Base-by-base conservation (phyloP, 2,888 invertebrate species). In the Drosophila setosimentum region DNA sequence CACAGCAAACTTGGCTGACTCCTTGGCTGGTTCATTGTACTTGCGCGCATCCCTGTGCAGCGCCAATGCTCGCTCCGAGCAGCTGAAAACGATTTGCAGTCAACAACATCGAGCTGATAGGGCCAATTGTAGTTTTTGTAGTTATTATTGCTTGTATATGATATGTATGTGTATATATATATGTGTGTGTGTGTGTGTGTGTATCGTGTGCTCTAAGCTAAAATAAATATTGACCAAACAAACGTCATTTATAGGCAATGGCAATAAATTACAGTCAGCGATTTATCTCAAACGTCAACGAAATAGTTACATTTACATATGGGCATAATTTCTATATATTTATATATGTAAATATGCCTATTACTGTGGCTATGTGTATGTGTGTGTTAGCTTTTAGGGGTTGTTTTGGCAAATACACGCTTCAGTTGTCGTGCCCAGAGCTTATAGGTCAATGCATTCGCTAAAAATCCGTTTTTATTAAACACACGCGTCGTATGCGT, bases 161-260 rank as follows among this genome's bases (percentile, higher is more conserved):
- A 10, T 70, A 33, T 53, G 35, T 59, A 21, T 54, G 40, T 33
- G 55, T 58, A 48, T 49, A 40, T 11, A 42, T 68, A 10, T 1
- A 21, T 21, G 21, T 49, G 53, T 64, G 32, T 37, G n/a, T 48
- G 29, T 63, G n/a, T 59, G 53, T 35, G 50, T 61, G 54, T 60
- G 33, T 11, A 24, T 45, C 24, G 50, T 68, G n/a, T 54, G 66
- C 54, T 71, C 58, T 53, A 63, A 69, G 68, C 63, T 70, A 73
- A 74, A 66, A 73, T 68, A 87, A 90, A 87, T 87, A 87, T 87
- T 87, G 87, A 87, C 87, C 78, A 87, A 87, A 87, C 87, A 87
- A 87, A 83, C 75, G 68, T 58, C 82, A 73, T 57, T 30, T 61
- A 59, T 66, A 65, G 78, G 79, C 78, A 74, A 54, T 73, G 32